Percentiles rank a stretch among this genome's conserved stretches.
Evolutionary conservation across 2,113 vertebrate species (phyloP).

Genomic region (Pollimyrus isidori): DNA sequence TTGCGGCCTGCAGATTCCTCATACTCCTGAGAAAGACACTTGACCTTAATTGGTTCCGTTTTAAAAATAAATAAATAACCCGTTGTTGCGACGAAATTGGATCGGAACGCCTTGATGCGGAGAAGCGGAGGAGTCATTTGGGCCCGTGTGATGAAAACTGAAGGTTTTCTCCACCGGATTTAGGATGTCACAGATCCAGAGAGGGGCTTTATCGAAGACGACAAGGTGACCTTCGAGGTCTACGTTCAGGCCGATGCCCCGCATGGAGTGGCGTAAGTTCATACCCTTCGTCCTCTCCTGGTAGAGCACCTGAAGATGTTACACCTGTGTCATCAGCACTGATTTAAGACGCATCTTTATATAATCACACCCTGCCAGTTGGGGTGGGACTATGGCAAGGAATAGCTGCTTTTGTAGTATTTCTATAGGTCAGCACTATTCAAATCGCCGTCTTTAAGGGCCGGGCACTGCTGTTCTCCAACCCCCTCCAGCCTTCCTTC

Average conservation of each 20-base stretch:
- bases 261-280: slow-evolving; percentile 93
- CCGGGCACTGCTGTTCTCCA: too few species aligned
- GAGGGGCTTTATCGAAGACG: slow-evolving; percentile 92
- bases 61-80: slow-evolving; percentile 3
- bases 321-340: background rate
- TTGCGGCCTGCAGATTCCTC: background rate
- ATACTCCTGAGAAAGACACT: background rate
- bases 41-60: background rate
- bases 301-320: background rate
- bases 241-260: slow-evolving; percentile 96
- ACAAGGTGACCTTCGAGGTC: slow-evolving; percentile 98
- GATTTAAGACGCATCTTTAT: background rate
- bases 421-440: background rate
- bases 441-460: background rate
- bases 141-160: background rate
- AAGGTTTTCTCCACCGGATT: slow-evolving; percentile 11
- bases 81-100: background rate
- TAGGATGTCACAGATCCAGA: slow-evolving; percentile 98
- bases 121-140: background rate
- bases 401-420: background rate
- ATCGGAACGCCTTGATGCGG: background rate
- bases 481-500: background rate
- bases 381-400: background rate
- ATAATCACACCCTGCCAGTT: background rate
- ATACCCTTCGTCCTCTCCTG: background rate